phyloP scores from a whole-genome alignment of 2,888 invertebrate species.

The Charanyca ferruginea region DNA sequence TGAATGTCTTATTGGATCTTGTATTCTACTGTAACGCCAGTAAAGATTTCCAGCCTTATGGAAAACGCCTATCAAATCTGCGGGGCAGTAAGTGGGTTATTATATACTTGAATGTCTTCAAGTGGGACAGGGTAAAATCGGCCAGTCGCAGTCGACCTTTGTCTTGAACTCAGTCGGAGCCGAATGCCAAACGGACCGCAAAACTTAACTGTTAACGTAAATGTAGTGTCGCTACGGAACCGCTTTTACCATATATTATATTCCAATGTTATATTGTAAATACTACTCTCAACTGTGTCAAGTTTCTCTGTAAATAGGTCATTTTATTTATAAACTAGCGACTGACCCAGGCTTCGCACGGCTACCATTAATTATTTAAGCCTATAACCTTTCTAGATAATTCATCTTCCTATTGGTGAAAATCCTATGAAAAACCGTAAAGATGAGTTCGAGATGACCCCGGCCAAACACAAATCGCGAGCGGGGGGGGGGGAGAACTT shows the following conservation, averaged over 20 bases:
- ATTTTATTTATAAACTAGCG: background rate
- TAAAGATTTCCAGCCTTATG: too few species aligned
- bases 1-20: too few species aligned
- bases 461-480: too few species aligned
- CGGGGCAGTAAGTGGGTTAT: slow-evolving; percentile 3
- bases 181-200: slow-evolving; percentile 59
- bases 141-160: slow-evolving; percentile 55
- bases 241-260: slow-evolving; percentile 20
- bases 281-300: slow-evolving; percentile 22
- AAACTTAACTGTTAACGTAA: slow-evolving; percentile 59
- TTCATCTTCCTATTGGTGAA: too few species aligned
- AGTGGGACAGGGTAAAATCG: slow-evolving; percentile 37
- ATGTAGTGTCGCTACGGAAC: slow-evolving; percentile 39
- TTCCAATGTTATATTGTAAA: slow-evolving; percentile 16
- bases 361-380: too few species aligned
- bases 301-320: slow-evolving; percentile 7
- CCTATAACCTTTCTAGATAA: too few species aligned
- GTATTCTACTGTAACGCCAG: background rate
- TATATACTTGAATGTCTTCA: slow-evolving; percentile 46
- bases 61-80: background rate
- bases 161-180: slow-evolving; percentile 53
- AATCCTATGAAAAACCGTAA: too few species aligned
- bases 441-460: too few species aligned
- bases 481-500: too few species aligned
- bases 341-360: too few species aligned